Evolutionary conservation across 1,140 invertebrate species (phyloP), one percentile per base, ranked within the genome.

Genomic region (Hyposmocoma kahamanoa): DNA sequence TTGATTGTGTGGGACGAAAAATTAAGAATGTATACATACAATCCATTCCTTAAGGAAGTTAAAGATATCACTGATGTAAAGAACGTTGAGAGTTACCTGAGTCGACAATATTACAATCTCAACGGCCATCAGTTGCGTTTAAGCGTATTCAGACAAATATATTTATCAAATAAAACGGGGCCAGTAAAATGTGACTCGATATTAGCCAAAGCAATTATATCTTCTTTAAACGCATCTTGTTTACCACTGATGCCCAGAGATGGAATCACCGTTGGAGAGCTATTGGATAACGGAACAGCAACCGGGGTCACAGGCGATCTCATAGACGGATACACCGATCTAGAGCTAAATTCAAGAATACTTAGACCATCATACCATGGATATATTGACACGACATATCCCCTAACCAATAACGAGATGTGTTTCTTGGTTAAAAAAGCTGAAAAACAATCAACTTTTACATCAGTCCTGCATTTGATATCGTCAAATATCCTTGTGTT

Each of bases 331-430:
- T 83, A 77, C 38, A 68, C 80, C 13, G 83, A 84, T 47, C 38
- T 86, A 18, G 79, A 82, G 60, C 53, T 86, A 5, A 81, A 59
- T 46, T 79, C 81, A 13, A 50, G 81, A 51, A 84, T 84, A 41
- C 62, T 84, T 10, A 80, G 77, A 49, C 77, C 62, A 15, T 67
- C 67, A 4, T 84, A 77, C 42, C 81, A 77, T 22, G 81, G 78
- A 8, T 84, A 84, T 28, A 82, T 86, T 20, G 83, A 86, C 28
- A 82, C 77, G 2, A 84, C 77, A 0, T 83, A 82, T 41, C 81
- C 81, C 18, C 55, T 83, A 0, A 28, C 46, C 3, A 69, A 81
- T 56, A 78, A 86, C 42, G 62, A 72, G 47, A 30, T 86, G 11
- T 84, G 81, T 56, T 84, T 84, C 45, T 36, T 86, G 11, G 59